phyloP scores from a whole-genome alignment of 2,797 vertebrate species.

The Oryzias dopingdopingensis region DNA sequence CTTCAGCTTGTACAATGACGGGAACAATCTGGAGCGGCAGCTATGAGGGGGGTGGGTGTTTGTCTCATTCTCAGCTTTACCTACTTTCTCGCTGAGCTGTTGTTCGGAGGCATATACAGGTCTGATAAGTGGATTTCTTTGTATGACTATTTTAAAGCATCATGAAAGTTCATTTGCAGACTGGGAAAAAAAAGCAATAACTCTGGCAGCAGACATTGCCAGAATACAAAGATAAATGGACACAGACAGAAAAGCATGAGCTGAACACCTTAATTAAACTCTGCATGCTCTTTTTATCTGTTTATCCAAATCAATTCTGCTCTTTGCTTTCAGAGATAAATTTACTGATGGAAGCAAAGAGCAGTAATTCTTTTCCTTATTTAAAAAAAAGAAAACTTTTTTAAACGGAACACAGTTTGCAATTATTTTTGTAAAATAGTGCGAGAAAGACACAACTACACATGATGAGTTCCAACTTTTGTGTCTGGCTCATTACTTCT shows the following conservation, averaged over 20 bases:
- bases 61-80: slow-evolving; percentile 14
- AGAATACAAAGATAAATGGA: slow-evolving; percentile 27
- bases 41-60: slow-evolving; percentile 15
- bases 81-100: neutral
- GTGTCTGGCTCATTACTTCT: too few species aligned
- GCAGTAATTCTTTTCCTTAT: neutral
- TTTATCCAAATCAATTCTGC: slow-evolving; percentile 23
- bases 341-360: slow-evolving; percentile 1
- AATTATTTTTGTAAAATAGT: too few species aligned
- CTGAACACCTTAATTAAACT: neutral
- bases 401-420: neutral
- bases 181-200: slow-evolving; percentile 11
- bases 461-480: too few species aligned
- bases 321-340: slow-evolving; percentile 15
- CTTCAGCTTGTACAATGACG: slow-evolving; percentile 25
- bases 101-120: slow-evolving; percentile 6
- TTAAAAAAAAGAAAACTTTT: neutral
- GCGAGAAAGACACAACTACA: too few species aligned
- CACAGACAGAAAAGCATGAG: slow-evolving; percentile 17
- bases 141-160: slow-evolving; percentile 19
- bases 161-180: slow-evolving; percentile 36
- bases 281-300: neutral
- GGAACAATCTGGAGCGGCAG: slow-evolving; percentile 26
- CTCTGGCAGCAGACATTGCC: slow-evolving; percentile 22
- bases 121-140: slow-evolving; percentile 19